phyloP scores from a whole-genome alignment of 2,888 invertebrate species.

The Dyspetes luteomarginatus region DNA sequence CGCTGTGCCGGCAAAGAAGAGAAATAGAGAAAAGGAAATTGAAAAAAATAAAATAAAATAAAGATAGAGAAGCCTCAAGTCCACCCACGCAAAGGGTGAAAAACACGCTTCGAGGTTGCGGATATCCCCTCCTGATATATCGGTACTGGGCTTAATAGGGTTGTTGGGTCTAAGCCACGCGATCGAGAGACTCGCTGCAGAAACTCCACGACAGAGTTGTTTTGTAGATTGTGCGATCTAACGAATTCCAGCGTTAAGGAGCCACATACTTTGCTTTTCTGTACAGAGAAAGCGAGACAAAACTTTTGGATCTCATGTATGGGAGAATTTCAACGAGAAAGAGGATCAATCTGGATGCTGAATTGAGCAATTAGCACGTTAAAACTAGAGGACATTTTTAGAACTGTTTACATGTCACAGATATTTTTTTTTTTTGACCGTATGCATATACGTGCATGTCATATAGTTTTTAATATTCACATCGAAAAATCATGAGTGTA shows the following conservation, averaged over 20 bases:
- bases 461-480: not conserved
- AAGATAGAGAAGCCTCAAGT: conserved; percentile 47
- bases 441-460: not conserved
- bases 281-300: not conserved
- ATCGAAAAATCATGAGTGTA: not conserved
- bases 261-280: not conserved
- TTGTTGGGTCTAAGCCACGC: conserved; percentile 56
- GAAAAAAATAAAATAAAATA: conserved; percentile 14
- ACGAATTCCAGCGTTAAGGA: conserved; percentile 42
- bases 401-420: no score
- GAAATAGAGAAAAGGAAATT: conserved; percentile 23
- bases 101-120: conserved; percentile 59
- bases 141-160: conserved; percentile 65
- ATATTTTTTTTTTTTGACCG: no score
- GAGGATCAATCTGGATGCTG: conserved; percentile 10
- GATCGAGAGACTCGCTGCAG: conserved; percentile 43
- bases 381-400: not conserved
- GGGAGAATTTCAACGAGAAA: not conserved
- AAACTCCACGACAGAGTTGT: conserved; percentile 33
- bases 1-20: conserved; percentile 58
- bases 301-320: conserved; percentile 3
- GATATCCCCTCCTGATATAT: no score
- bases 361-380: conserved; percentile 35
- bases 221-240: conserved; percentile 49
- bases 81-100: conserved; percentile 54